A percentile compares a stretch with the other conserved stretches of the same genome.
Conservation (phyloP, 2,113 vertebrate species). For the Phalacrocorax carbo region DNA sequence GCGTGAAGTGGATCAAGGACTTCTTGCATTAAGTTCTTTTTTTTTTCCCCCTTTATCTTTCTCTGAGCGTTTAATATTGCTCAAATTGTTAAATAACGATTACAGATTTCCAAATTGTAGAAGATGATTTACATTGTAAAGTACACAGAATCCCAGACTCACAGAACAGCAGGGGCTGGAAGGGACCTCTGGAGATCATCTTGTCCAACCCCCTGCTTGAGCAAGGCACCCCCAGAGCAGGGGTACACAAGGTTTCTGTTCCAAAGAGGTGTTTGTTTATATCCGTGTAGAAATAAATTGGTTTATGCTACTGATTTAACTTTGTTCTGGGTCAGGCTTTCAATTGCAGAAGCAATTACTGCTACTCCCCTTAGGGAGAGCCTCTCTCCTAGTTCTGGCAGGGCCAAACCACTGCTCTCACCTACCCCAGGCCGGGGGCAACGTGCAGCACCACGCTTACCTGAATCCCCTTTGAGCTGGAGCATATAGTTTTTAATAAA, state of each 20-base stretch:
- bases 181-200: no score
- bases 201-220: no score
- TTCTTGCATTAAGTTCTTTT: not conserved
- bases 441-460: not conserved
- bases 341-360: not conserved
- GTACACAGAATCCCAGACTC: not conserved
- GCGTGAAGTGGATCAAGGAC: not conserved
- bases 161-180: no score
- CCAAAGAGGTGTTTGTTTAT: not conserved
- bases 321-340: not conserved
- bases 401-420: not conserved
- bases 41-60: not conserved
- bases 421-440: accelerated
- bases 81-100: not conserved
- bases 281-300: not conserved
- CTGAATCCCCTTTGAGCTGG: not conserved
- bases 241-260: not conserved
- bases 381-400: not conserved
- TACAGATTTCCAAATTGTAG: not conserved
- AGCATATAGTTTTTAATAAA: not conserved
- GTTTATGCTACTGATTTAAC: not conserved
- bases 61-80: not conserved
- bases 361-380: not conserved
- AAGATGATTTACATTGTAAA: not conserved
- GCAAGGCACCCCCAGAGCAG: no score